Evolutionary conservation across 2,888 invertebrate genomes (phyloP), one percentile per base, ranked within the genome.

Genomic region (Dicyrtoma fusca): DNA sequence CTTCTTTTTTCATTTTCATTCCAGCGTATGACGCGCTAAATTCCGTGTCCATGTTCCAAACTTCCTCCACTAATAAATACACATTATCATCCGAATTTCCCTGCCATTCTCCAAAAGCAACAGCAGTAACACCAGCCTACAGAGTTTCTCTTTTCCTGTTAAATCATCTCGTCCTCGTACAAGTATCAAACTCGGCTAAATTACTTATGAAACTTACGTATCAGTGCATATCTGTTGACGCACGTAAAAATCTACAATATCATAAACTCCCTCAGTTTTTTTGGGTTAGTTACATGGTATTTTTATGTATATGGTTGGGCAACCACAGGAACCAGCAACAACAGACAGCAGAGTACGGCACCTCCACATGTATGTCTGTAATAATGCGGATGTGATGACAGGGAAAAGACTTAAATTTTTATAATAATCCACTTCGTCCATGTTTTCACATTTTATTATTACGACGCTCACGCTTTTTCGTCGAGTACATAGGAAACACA

Each of bases 391-490:
- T 34, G 34, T 34, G 34, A 34, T 34, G 34, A 34, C 34, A 34
- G 42, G 26, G 61, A 61, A 61, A 61, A 17, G 51, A 44, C 62
- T 64, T 23, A 23, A 42, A 8, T 64, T 59, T 59, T n/a, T 49
- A 34, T 55, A 66, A 53, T 66, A 66, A 57, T 44, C 42, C 57
- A 57, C 42, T 68, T 57, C 55, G 26, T 34, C n/a, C 42, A 61
- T 61, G 21, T 55, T 53, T 66, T 51, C 66, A 66, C 53, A 55
- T 53, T 66, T 66, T 66, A 61, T 61, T 34, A 49, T 34, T 34
- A 34, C 34, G 34, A 59, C 25, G 59, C 59, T 59, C 14, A 21
- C 59, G 34, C n/a, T 34, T 59, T 34, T n/a, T 59, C 59, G 34
- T 34, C 8, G 34, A 34, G 34, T 34, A 34, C n/a, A n/a, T n/a